These are phyloP conservation scores for Xylophagus ater DNA, from an alignment of 2,888 invertebrate species.

Conservation along the genomic window DNA sequence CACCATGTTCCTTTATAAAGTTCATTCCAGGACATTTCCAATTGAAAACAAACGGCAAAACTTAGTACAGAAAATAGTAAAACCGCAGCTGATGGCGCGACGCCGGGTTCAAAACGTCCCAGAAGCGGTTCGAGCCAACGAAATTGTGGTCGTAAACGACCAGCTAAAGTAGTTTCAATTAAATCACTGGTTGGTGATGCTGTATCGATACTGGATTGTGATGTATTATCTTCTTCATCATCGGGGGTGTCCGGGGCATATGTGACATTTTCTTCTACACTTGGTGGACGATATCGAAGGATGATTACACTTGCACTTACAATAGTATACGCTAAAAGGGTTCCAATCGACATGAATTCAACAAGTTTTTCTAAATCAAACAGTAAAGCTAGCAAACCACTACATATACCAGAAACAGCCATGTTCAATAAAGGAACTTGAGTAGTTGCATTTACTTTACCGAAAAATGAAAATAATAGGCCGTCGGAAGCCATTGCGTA, in stretches of 20 bases:
- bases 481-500: slow-evolving; percentile 90
- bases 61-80: slow-evolving; percentile 56
- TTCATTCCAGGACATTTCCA: slow-evolving; percentile 50
- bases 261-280: slow-evolving; percentile 41
- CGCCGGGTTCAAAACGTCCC: slow-evolving; percentile 65
- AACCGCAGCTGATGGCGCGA: slow-evolving; percentile 60
- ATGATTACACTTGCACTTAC: slow-evolving; percentile 85
- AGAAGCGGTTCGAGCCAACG: slow-evolving; percentile 62
- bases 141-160: slow-evolving; percentile 60
- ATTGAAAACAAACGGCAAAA: slow-evolving; percentile 57
- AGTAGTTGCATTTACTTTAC: slow-evolving; percentile 64
- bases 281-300: slow-evolving; percentile 61
- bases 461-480: slow-evolving; percentile 67
- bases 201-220: slow-evolving; percentile 49
- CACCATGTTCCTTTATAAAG: slow-evolving; percentile 50
- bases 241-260: slow-evolving; percentile 45
- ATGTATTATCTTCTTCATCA: slow-evolving; percentile 48
- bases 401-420: slow-evolving; percentile 61
- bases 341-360: slow-evolving; percentile 91
- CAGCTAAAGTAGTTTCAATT: slow-evolving; percentile 55
- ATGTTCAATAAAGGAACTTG: slow-evolving; percentile 70
- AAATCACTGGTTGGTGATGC: slow-evolving; percentile 45
- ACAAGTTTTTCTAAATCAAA: slow-evolving; percentile 84
- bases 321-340: slow-evolving; percentile 78
- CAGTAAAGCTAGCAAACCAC: slow-evolving; percentile 67